Percentiles rank a stretch among this genome's conserved stretches.
These are phyloP conservation scores for Pocillopora verrucosa DNA, from an alignment of 64 coral and sea anemone species.

Conservation along the genomic window DNA sequence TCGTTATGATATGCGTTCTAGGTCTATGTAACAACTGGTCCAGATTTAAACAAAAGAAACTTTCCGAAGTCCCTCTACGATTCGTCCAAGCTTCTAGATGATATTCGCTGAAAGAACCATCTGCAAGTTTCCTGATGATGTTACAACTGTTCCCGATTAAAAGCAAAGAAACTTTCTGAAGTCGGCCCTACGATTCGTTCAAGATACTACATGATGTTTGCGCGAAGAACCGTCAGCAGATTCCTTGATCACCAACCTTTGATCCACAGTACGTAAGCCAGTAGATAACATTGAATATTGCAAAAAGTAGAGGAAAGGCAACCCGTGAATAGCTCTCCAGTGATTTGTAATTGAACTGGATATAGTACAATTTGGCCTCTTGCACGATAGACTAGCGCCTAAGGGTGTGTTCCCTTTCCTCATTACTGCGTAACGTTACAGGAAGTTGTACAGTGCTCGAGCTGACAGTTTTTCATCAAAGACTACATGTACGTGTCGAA, in stretches of 20 bases:
- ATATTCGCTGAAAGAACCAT: too few species aligned
- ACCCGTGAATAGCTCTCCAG: slow-evolving; percentile 51
- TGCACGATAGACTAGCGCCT: neutral
- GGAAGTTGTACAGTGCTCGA: neutral
- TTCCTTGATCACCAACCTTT: neutral
- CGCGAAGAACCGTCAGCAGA: neutral
- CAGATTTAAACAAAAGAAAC: too few species aligned
- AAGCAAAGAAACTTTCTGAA: too few species aligned
- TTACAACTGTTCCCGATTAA: too few species aligned
- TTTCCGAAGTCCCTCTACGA: too few species aligned
- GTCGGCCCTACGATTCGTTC: too few species aligned
- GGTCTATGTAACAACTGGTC: too few species aligned
- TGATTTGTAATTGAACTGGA: slow-evolving; percentile 40
- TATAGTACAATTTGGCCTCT: slow-evolving; percentile 33
- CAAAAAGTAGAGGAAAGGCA: slow-evolving; percentile 41
- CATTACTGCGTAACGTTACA: neutral
- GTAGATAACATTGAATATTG: slow-evolving; percentile 45
- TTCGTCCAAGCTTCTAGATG: too few species aligned
- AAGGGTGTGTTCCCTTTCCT: neutral
- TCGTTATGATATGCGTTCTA: too few species aligned
- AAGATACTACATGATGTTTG: too few species aligned
- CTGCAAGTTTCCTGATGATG: too few species aligned
- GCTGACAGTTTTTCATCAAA: neutral
- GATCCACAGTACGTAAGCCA: slow-evolving; percentile 33
- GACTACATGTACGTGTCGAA: too few species aligned